Evolutionary conservation across 2,888 invertebrate genomes (phyloP), one percentile per base, ranked within the genome.

Genomic region (Trachelus troglodyta): DNA sequence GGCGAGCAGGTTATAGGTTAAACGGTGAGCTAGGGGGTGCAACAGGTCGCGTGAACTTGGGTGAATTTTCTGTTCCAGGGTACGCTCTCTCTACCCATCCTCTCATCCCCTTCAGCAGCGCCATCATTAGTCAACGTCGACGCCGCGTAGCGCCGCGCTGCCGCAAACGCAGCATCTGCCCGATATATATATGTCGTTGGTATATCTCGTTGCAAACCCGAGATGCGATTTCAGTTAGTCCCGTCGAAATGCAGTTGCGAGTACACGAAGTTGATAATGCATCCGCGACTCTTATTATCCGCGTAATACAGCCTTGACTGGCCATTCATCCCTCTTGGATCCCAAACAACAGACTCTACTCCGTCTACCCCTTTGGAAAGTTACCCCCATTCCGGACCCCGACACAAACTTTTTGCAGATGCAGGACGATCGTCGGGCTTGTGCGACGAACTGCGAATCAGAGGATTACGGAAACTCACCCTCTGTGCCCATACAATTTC

Each of bases 41-140:
- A 91, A 91, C 91, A 91, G 91, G 91, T 91, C 91, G 90, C 90
- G 91, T 90, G 91, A 90, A 90, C 90, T 90, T 90, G 91, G 90
- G 88, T 89, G 90, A 91, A 91, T 91, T 91, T 91, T 91, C 91
- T 90, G 89, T 90, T 91, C 87, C 89, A 89, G 89, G 88, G 86
- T 87, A 88, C 88, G 88, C 89, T 87, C 89, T 56, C 56, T 88
- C 88, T 88, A 86, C 87, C 90, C 86, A 89, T 87, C 86, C 81
- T 80, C 73, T 74, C 83, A 74, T 81, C 83, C 84, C 87, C 86
- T 85, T 87, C 88, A 87, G 87, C 87, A 88, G 86, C 87, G 87
- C 90, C 90, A 89, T 91, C 91, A 91, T 91, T 91, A 91, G 91
- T 91, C 91, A 91, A 90, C 89, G 91, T 91, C 91, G 90, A 88